These are phyloP conservation scores for Allobates femoralis DNA, from an alignment of 2,797 vertebrate species.

Conservation along the genomic window DNA sequence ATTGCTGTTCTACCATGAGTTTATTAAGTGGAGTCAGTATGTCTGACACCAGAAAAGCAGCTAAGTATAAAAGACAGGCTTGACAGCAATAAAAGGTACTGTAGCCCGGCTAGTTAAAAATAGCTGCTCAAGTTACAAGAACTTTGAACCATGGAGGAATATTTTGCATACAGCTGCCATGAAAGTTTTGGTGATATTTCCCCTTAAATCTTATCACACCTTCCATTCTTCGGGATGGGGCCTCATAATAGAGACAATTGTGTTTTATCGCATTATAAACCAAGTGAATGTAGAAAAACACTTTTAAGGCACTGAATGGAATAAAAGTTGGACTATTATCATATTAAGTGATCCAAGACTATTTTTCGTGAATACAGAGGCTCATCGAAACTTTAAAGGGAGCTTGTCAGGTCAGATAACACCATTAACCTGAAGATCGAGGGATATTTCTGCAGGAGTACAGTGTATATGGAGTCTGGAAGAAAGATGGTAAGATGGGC, in stretches of 20 bases:
- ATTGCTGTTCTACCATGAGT: slow-evolving; percentile 71
- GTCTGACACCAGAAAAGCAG: slow-evolving; percentile 74
- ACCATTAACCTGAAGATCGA: too few species aligned
- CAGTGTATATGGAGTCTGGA: too few species aligned
- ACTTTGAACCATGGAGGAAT: slow-evolving; percentile 71
- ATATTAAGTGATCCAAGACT: not conserved
- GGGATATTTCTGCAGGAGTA: too few species aligned
- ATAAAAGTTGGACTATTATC: not conserved
- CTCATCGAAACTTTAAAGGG: too few species aligned
- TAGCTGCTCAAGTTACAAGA: slow-evolving; percentile 68
- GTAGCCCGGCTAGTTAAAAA: slow-evolving; percentile 68
- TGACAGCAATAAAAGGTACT: slow-evolving; percentile 69
- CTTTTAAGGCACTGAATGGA: not conserved
- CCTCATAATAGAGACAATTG: slow-evolving; percentile 58
- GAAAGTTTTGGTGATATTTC: slow-evolving; percentile 65
- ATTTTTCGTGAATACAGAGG: too few species aligned
- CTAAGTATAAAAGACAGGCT: slow-evolving; percentile 71
- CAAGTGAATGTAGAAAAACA: not conserved
- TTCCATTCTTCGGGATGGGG: slow-evolving; percentile 51
- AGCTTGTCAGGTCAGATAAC: too few species aligned
- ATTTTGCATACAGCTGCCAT: slow-evolving; percentile 58
- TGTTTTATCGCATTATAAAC: slow-evolving; percentile 62
- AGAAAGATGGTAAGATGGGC: too few species aligned
- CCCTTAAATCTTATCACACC: slow-evolving; percentile 65
- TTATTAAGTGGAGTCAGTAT: slow-evolving; percentile 79